A percentile compares a stretch with the other conserved stretches of the same genome.
These are phyloP conservation scores for Rhopalosiphum nymphaeae DNA, from an alignment of 2,888 invertebrate species.

Conservation along the genomic window DNA sequence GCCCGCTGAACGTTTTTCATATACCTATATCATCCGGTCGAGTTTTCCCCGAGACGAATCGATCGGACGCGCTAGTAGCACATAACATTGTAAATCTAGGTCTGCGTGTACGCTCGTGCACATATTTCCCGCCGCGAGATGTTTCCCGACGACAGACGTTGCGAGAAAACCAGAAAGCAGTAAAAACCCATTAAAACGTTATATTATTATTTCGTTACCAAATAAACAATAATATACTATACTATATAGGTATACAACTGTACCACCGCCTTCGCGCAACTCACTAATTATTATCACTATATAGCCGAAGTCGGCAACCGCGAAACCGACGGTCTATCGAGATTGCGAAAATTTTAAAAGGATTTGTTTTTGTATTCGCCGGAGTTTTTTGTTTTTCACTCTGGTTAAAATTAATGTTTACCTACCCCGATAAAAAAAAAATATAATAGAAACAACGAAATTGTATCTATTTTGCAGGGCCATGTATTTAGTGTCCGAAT, in stretches of 20 bases:
- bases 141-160: conserved; percentile 3
- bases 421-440: not conserved
- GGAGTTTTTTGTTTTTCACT: not conserved
- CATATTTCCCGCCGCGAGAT: conserved; percentile 12
- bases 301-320: not conserved
- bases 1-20: conserved; percentile 6
- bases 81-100: not conserved
- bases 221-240: not conserved
- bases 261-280: not conserved
- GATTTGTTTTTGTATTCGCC: not conserved
- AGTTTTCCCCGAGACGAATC: conserved; percentile 51
- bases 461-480: not conserved
- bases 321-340: not conserved
- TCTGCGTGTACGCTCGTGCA: conserved; percentile 10
- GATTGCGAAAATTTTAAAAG: not conserved
- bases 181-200: conserved; percentile 6
- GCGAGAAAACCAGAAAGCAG: conserved; percentile 30
- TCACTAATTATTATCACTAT: not conserved
- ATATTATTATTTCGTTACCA: not conserved
- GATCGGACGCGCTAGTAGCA: conserved; percentile 14
- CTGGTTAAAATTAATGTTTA: no score
- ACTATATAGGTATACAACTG: not conserved
- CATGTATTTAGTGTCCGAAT: not conserved
- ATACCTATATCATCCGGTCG: conserved; percentile 25
- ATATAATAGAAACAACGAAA: not conserved